Evolutionary conservation across 2,113 vertebrate species (phyloP).

Genomic region (Rhynchomys soricoides): DNA sequence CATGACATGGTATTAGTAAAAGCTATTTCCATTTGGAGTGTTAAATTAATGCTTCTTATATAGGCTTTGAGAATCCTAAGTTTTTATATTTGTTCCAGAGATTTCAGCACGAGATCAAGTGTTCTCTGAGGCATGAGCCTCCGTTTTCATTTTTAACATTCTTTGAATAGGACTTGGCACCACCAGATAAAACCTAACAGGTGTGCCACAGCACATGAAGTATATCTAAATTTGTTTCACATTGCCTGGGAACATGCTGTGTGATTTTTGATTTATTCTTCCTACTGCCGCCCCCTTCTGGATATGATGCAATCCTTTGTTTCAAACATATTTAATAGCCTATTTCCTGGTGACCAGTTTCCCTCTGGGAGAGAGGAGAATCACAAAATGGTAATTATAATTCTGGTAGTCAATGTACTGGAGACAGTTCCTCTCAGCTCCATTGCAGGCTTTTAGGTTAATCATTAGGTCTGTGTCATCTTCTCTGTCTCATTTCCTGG

Average conservation of each 20-base stretch:
- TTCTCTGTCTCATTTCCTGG: slow-evolving; percentile 22
- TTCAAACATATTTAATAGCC: not conserved
- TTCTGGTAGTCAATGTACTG: not conserved
- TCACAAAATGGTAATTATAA: slow-evolving; percentile 38
- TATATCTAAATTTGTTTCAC: slow-evolving; percentile 8
- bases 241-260: not conserved
- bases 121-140: slow-evolving; percentile 14
- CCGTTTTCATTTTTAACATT: slow-evolving; percentile 4
- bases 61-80: slow-evolving; percentile 3
- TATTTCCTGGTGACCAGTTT: not conserved
- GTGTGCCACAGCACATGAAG: not conserved
- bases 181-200: slow-evolving; percentile 30
- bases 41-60: slow-evolving; percentile 47
- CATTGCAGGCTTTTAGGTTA: slow-evolving; percentile 31
- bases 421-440: slow-evolving; percentile 4
- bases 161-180: not conserved
- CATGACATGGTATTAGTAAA: slow-evolving; percentile 9
- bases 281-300: slow-evolving; percentile 4
- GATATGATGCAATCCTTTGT: not conserved
- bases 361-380: not conserved
- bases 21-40: not conserved
- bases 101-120: slow-evolving; percentile 20
- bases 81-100: not conserved
- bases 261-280: slow-evolving; percentile 34
- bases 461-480: slow-evolving; percentile 1